Base-by-base conservation (phyloP, 2,113 vertebrate genomes). In the Opisthocomus hoazin region DNA sequence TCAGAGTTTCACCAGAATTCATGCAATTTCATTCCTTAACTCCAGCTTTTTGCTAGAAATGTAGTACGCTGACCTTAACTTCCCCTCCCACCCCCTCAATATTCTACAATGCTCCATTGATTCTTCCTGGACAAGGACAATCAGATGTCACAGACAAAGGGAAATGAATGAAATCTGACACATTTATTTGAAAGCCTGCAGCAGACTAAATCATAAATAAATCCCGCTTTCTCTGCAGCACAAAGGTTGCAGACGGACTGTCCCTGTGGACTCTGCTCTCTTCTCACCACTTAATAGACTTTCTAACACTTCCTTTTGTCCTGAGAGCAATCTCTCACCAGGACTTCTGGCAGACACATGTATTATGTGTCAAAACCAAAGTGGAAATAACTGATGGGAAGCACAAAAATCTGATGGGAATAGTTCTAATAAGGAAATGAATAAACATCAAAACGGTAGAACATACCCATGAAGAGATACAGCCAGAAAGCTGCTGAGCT, bases 171-270 rank as follows among this genome's bases (percentile, higher is more conserved):
- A 92, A 95, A 94, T 48, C 75, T 45, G 92, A 92, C 90, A 94
- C 88, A n/a, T 91, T 91, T 84, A 84, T 83, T 94, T 95, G 34
- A 46, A 94, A 95, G 88, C 64, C 85, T 30, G 87, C 58, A 73
- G 82, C 23, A 89, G 93, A 80, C 90, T 90, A 87, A 84, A 87
- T 46, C 56, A 69, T 81, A 96, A 96, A 96, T 94, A 91, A 96
- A 93, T 43, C 78, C 66, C 36, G 66, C 81, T 91, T 89, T 91
- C 80, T 93, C 74, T 73, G 78, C 79, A 74, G 93, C 85, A 97
- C 87, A 94, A 87, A 91, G 90, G 94, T 94, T 87, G 90, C 87
- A 96, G 94, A 79, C 95, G 85, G 94, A 46, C 82, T 87, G 92
- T 95, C 93, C 96, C 94, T 18, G 27, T 3, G 68, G 93, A 88